Evolutionary conservation across 2,797 vertebrate species (phyloP).

Genomic region (Pantherophis vulpinus): DNA sequence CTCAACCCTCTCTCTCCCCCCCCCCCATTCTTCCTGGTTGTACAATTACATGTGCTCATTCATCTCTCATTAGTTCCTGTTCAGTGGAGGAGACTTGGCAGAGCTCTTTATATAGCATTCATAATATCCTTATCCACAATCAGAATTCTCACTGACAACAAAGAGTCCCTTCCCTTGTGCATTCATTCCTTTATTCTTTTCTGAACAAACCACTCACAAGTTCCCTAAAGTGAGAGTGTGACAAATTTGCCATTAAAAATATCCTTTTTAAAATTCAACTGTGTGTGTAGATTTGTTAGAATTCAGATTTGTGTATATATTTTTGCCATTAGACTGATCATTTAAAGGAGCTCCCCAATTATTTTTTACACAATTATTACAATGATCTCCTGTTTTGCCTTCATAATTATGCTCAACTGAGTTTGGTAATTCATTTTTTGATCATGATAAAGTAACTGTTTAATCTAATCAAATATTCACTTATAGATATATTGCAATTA

Average conservation of each 20-base stretch:
- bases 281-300: slow-evolving; percentile 36
- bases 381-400: slow-evolving; percentile 28
- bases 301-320: slow-evolving; percentile 17
- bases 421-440: slow-evolving; percentile 48
- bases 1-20: background rate
- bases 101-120: slow-evolving; percentile 43
- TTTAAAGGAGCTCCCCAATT: slow-evolving; percentile 43
- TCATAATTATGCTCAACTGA: slow-evolving; percentile 36
- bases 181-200: slow-evolving; percentile 29
- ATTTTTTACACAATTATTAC: slow-evolving; percentile 45
- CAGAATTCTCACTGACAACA: slow-evolving; percentile 51
- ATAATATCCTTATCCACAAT: slow-evolving; percentile 41
- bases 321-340: slow-evolving; percentile 25
- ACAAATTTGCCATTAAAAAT: slow-evolving; percentile 19
- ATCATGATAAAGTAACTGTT: slow-evolving; percentile 16
- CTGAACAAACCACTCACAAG: slow-evolving; percentile 27
- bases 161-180: slow-evolving; percentile 42
- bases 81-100: slow-evolving; percentile 49
- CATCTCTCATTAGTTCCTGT: slow-evolving; percentile 59
- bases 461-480: background rate
- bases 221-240: slow-evolving; percentile 32
- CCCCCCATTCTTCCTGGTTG: slow-evolving; percentile 19
- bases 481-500: background rate
- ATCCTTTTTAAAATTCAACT: slow-evolving; percentile 23
- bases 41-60: slow-evolving; percentile 57